phyloP scores from a whole-genome alignment of 2,113 vertebrate species.

The Prionailurus bengalensis region DNA sequence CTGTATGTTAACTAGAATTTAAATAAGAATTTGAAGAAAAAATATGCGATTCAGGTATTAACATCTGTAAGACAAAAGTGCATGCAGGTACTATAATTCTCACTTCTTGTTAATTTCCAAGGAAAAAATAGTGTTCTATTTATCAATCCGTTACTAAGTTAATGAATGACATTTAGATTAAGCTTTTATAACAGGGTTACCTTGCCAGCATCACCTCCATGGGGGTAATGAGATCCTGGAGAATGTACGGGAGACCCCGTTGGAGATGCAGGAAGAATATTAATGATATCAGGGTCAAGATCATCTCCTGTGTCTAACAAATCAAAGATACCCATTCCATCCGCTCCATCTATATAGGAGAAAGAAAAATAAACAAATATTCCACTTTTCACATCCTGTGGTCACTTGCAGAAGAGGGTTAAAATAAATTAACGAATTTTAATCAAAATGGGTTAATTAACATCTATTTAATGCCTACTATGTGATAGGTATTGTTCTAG shows the following conservation, averaged over 20 bases:
- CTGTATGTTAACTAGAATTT: too few relatives aligned
- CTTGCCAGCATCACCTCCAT: slow-evolving; percentile 96
- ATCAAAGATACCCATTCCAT: slow-evolving; percentile 97
- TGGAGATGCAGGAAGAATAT: slow-evolving; percentile 96
- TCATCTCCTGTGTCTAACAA: slow-evolving; percentile 95
- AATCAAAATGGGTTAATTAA: slow-evolving; percentile 51
- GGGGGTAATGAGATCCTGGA: slow-evolving; percentile 97
- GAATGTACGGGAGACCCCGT: slow-evolving; percentile 96
- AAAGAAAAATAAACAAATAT: slow-evolving; percentile 64
- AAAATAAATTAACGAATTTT: slow-evolving; percentile 32
- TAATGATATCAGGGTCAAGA: slow-evolving; percentile 98
- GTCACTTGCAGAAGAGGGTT: neutral
- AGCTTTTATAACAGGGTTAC: slow-evolving; percentile 84
- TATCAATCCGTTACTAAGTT: neutral
- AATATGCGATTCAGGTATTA: neutral
- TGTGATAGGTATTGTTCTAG: slow-evolving; percentile 15
- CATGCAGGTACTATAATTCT: neutral
- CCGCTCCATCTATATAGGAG: slow-evolving; percentile 92
- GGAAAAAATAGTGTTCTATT: neutral
- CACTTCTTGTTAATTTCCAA: slow-evolving; percentile 24
- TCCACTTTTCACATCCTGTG: slow-evolving; percentile 25
- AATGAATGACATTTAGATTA: slow-evolving; percentile 36
- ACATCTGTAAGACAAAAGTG: neutral
- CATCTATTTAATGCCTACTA: slow-evolving; percentile 33
- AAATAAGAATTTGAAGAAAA: too few relatives aligned